Conservation (phyloP, 2,113 vertebrate genomes). For the Jacana jacana region DNA sequence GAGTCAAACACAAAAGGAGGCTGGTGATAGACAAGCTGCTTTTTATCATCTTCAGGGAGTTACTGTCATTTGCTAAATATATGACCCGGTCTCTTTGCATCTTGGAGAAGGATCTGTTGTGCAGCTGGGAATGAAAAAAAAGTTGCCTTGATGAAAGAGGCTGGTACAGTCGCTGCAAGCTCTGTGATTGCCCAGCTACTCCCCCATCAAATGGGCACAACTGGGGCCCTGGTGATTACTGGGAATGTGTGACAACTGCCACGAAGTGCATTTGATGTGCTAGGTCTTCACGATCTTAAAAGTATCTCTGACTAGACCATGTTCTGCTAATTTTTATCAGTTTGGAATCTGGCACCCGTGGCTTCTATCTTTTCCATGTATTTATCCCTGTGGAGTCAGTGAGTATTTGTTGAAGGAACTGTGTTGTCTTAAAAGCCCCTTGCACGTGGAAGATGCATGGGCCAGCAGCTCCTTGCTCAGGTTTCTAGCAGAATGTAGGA, state of each 20-base stretch:
- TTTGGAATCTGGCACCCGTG: too few relatives aligned
- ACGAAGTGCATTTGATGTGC: background rate
- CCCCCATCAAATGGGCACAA: background rate
- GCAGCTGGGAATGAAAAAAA: background rate
- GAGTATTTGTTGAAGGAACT: background rate
- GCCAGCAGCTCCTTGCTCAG: background rate
- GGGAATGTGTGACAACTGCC: background rate
- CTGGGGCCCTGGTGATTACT: background rate
- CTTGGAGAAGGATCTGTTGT: background rate
- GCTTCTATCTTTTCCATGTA: background rate
- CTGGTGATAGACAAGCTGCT: slow-evolving; percentile 17
- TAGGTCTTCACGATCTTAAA: background rate
- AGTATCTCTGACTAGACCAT: background rate
- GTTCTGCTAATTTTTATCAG: background rate
- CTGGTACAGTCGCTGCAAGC: background rate
- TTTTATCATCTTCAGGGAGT: slow-evolving; percentile 20
- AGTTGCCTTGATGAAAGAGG: background rate
- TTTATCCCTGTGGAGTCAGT: background rate
- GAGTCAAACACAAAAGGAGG: background rate
- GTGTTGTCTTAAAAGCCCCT: background rate
- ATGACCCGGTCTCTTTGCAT: background rate
- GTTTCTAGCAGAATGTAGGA: background rate
- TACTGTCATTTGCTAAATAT: background rate
- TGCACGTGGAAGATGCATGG: background rate
- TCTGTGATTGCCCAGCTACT: background rate